Evolutionary conservation across 2,888 invertebrate species (phyloP), one percentile per base, ranked within the genome.

Genomic region (Helicoverpa assulta): DNA sequence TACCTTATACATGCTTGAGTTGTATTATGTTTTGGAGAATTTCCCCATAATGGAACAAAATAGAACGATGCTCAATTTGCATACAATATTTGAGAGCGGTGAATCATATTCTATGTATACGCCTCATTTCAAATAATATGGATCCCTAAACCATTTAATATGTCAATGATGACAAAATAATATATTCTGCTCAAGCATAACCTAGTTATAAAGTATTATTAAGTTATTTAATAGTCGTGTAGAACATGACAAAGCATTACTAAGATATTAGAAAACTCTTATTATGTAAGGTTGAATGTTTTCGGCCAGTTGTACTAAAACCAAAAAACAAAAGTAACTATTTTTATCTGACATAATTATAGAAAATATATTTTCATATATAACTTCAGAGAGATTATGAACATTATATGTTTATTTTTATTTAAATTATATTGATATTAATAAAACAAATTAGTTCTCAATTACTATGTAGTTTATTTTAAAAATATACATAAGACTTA

Each of bases 241-340:
- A 58, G 65, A 81, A 90, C 90, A 89, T 89, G 90, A 88, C 86
- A 84, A 67, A 74, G 40, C 73, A 75, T 59, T 66, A 62, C 12
- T 66, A 58, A 64, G 56, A 50, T 57, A n/a, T n/a, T n/a, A 65
- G 68, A 64, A 52, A 61, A 65, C 40, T 43, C 19, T 51, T 29
- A 72, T 19, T 69, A 52, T 60, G 55, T 59, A 60, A 56, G 73
- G 78, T 74, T 78, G 62, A 60, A 72, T 52, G 70, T 70, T 57
- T 70, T 68, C 73, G 70, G 76, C 73, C 82, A 86, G 70, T 85
- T 82, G 62, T 80, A 81, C 40, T 73, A 79, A 77, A 73, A 51
- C 82, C 69, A 76, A 81, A 86, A 81, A 73, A 51, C 70, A 76
- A 77, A 80, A 80, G 65, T 71, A 55, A 80, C 52, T 73, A 68